Evolutionary conservation across 1,140 invertebrate species (phyloP).

Genomic region (Akabosia matsudoensis): DNA sequence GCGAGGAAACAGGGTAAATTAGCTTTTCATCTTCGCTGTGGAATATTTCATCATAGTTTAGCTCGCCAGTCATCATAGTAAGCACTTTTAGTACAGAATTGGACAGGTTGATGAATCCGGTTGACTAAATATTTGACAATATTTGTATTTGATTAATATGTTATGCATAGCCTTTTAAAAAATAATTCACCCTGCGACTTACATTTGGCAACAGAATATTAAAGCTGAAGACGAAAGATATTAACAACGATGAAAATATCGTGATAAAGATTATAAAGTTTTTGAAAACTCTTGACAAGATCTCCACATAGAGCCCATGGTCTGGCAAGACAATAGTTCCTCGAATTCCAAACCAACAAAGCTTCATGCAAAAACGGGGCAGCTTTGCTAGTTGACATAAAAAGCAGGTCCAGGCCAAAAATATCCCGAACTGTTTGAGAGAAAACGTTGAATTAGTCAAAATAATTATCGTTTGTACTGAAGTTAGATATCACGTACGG

Average conservation of each 20-base stretch:
- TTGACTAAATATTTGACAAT: slow-evolving; percentile 22
- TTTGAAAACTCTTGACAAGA: slow-evolving; percentile 30
- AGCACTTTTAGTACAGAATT: slow-evolving; percentile 1
- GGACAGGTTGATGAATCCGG: not conserved
- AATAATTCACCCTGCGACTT: not conserved
- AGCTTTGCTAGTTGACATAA: slow-evolving; percentile 13
- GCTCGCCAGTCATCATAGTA: slow-evolving; percentile 46
- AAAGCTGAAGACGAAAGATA: slow-evolving; percentile 30
- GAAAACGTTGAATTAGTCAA: not conserved
- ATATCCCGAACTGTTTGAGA: slow-evolving; percentile 30
- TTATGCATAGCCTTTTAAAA: not conserved
- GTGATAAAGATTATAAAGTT: slow-evolving; percentile 36
- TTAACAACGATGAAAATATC: slow-evolving; percentile 27
- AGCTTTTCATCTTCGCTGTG: slow-evolving; percentile 26
- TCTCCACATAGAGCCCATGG: slow-evolving; percentile 35
- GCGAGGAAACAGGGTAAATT: slow-evolving; percentile 31
- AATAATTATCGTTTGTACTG: not conserved
- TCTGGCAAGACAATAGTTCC: slow-evolving; percentile 23
- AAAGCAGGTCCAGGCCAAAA: slow-evolving; percentile 28
- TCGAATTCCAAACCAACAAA: not conserved
- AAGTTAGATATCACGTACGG: not conserved
- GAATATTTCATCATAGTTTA: slow-evolving; percentile 38
- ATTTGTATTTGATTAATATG: not conserved
- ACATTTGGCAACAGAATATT: slow-evolving; percentile 31
- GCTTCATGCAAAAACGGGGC: not conserved